A percentile compares a stretch with the other conserved stretches of the same genome.
Evolutionary conservation across 2,888 invertebrate genomes (phyloP).

Genomic region (Netelia inedita): DNA sequence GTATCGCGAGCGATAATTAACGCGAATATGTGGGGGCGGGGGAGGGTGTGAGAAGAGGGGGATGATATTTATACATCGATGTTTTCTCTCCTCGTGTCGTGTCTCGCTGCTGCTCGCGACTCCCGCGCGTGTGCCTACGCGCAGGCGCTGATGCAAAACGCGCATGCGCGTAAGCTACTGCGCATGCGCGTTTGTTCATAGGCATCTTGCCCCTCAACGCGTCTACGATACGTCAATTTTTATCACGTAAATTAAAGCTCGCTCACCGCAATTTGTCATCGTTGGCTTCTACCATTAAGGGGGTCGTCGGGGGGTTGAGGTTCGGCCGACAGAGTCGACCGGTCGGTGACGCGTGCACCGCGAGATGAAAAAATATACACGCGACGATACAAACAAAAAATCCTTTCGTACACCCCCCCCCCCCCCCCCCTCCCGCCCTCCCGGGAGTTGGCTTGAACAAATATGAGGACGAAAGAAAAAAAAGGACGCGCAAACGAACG

Average conservation of each 20-base stretch:
- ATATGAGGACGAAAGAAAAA: conserved; percentile 43
- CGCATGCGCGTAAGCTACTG: neutral
- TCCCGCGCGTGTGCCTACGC: no score
- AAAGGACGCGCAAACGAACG: conserved; percentile 13
- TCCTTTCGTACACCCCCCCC: conserved; percentile 9
- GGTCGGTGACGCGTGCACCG: conserved; percentile 21
- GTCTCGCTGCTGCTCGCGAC: neutral
- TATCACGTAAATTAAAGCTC: conserved; percentile 68
- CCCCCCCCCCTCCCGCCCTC: neutral
- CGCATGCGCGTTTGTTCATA: conserved; percentile 25
- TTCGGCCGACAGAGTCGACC: conserved; percentile 8
- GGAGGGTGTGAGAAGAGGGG: no score
- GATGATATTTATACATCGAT: conserved; percentile 54
- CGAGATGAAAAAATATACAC: conserved; percentile 26
- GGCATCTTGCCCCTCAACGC: conserved; percentile 39
- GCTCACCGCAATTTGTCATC: conserved; percentile 68
- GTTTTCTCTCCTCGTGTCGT: neutral
- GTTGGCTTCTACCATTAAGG: conserved; percentile 25
- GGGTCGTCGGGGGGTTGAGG: neutral
- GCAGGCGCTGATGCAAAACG: no score
- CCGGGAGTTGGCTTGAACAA: conserved; percentile 35
- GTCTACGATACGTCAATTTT: conserved; percentile 71
- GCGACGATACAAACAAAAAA: conserved; percentile 41
- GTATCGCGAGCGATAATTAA: conserved; percentile 55
- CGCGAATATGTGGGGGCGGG: conserved; percentile 42